A percentile compares a stretch with the other conserved stretches of the same genome.
These are phyloP conservation scores for Drosophila quasianomalipes DNA, from an alignment of 2,888 invertebrate species.

Conservation along the genomic window DNA sequence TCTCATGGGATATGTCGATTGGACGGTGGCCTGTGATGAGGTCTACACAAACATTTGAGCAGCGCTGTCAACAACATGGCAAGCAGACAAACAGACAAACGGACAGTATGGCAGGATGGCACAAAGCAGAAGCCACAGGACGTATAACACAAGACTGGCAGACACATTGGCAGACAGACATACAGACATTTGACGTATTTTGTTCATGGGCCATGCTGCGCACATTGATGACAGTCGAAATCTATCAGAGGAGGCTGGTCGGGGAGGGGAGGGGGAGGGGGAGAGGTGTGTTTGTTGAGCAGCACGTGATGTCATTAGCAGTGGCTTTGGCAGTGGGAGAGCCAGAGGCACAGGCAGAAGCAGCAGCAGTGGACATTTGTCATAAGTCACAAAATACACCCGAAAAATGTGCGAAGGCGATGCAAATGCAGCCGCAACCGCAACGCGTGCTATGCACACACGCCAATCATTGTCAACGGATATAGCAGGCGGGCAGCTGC, in stretches of 20 bases:
- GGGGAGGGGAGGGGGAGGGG: not conserved
- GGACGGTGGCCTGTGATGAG: conserved; percentile 31
- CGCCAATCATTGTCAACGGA: conserved; percentile 69
- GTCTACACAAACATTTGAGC: conserved; percentile 70
- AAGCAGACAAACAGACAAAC: conserved; percentile 13
- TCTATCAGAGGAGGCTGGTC: conserved; percentile 31
- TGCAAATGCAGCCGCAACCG: conserved; percentile 56
- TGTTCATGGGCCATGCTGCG: conserved; percentile 69
- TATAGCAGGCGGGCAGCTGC: not conserved
- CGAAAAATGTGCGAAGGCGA: conserved; percentile 30
- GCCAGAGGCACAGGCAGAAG: conserved; percentile 34
- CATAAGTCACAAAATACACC: conserved; percentile 32
- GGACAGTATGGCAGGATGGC: not conserved
- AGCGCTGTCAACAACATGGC: conserved; percentile 70
- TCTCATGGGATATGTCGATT: conserved; percentile 50
- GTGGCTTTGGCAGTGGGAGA: conserved; percentile 20
- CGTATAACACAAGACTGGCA: conserved; percentile 34
- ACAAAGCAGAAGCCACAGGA: conserved; percentile 21
- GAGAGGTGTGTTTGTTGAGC: conserved; percentile 32
- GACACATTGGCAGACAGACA: conserved; percentile 12
- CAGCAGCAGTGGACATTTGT: not conserved
- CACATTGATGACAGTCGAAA: conserved; percentile 72
- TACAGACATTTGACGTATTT: conserved; percentile 68
- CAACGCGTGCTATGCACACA: conserved; percentile 64
- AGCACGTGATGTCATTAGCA: conserved; percentile 79